These are phyloP conservation scores for Microhierax caerulescens DNA, from an alignment of 2,797 vertebrate genomes.

Conservation along the genomic window DNA sequence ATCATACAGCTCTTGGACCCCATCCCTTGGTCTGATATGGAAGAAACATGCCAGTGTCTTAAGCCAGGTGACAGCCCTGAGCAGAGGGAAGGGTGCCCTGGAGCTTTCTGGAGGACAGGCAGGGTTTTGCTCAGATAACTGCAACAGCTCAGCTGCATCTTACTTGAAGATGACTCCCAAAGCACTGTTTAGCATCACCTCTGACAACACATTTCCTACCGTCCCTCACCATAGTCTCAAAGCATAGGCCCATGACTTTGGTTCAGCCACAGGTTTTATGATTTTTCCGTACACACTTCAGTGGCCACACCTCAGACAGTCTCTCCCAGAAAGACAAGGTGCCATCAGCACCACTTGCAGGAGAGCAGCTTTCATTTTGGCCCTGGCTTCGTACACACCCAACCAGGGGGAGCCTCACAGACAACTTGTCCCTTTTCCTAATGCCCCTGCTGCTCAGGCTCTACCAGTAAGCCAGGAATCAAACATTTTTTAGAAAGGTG, in stretches of 20 bases:
- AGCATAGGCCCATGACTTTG: fast-evolving
- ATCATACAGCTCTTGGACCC: fast-evolving
- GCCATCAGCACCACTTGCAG: fast-evolving
- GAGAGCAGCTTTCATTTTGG: not conserved
- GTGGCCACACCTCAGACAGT: not conserved
- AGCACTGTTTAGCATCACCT: not conserved
- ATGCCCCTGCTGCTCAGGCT: too few relatives aligned
- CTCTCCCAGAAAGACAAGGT: not conserved
- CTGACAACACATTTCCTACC: not conserved
- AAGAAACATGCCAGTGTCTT: not conserved
- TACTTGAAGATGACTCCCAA: not conserved
- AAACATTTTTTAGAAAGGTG: not conserved
- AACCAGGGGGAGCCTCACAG: not conserved
- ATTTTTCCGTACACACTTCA: not conserved
- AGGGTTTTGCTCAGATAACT: not conserved
- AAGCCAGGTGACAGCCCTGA: fast-evolving
- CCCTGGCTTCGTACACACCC: fast-evolving
- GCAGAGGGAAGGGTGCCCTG: not conserved
- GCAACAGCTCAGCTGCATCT: not conserved
- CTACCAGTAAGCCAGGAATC: too few relatives aligned
- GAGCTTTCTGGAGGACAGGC: not conserved
- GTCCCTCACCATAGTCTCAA: not conserved
- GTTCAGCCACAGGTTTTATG: not conserved
- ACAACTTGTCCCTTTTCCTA: not conserved
- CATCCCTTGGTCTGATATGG: not conserved